Evolutionary conservation across 2,113 vertebrate genomes (phyloP).

Genomic region (Neogobius melanostomus): DNA sequence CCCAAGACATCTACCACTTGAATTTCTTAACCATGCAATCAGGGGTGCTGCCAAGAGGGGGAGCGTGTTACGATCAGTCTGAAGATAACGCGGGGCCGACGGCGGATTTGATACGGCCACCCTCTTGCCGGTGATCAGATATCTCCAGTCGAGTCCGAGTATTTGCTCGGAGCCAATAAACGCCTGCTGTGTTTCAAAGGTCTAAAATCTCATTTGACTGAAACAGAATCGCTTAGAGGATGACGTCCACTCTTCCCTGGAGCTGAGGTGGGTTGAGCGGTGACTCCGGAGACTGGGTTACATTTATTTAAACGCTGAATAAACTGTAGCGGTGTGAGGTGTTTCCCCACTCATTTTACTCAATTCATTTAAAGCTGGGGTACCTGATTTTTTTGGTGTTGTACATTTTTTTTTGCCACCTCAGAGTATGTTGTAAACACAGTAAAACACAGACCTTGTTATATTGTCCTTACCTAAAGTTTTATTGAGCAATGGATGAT

Average conservation of each 20-base stretch:
- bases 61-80: constrained; percentile 58
- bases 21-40: constrained; percentile 67
- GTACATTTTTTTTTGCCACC: no score
- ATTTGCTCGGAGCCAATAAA: constrained; percentile 35
- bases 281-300: not conserved
- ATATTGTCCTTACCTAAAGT: no score
- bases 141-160: constrained; percentile 28
- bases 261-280: not conserved
- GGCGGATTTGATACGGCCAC: constrained; percentile 23
- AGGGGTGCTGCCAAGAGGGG: constrained; percentile 55
- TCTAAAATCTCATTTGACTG: constrained; percentile 25
- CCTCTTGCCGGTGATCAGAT: constrained; percentile 47
- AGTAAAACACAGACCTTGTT: no score
- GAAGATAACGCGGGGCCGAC: constrained; percentile 52
- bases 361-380: no score
- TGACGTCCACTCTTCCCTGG: not conserved
- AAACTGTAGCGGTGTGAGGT: not conserved
- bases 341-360: not conserved
- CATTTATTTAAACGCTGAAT: constrained; percentile 4
- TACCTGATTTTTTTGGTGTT: no score
- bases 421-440: no score
- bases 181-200: constrained; percentile 17
- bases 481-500: no score
- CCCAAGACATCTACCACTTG: constrained; percentile 57
- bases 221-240: constrained; percentile 18